phyloP scores from a whole-genome alignment of 2,113 vertebrate genomes.

The Ageneiosus marmoratus region DNA sequence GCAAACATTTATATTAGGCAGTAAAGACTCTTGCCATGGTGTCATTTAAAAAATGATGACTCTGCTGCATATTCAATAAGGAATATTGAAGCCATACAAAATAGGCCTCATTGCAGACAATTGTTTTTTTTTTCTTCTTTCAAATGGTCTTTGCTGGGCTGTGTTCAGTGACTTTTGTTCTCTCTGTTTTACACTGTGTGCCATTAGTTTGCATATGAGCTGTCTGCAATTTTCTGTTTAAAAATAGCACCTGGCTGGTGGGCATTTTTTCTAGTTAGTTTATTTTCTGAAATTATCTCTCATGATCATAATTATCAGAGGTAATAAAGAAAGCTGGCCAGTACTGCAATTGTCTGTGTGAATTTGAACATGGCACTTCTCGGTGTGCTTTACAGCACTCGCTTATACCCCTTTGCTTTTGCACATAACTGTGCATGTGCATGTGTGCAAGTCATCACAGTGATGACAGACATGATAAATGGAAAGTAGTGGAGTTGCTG shows the following conservation, averaged over 20 bases:
- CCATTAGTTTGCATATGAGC: constrained; percentile 37
- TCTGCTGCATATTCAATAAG: constrained; percentile 40
- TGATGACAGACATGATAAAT: constrained; percentile 25
- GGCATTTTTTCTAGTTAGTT: constrained; percentile 30
- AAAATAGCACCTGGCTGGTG: constrained; percentile 48
- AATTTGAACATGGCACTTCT: not conserved
- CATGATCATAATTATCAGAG: constrained; percentile 46
- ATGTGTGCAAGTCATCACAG: constrained; percentile 8
- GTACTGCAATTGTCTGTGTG: constrained; percentile 48
- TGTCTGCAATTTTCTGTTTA: constrained; percentile 45
- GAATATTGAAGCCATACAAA: constrained; percentile 44
- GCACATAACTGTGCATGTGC: constrained; percentile 13
- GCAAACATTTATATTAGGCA: constrained; percentile 38
- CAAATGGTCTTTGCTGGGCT: constrained; percentile 47
- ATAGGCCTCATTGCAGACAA: constrained; percentile 49
- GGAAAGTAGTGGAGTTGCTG: constrained; percentile 26
- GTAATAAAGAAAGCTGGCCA: constrained; percentile 20
- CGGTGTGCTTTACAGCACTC: constrained; percentile 5
- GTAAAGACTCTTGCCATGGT: constrained; percentile 39
- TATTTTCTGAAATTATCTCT: constrained; percentile 40
- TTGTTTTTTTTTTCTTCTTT: constrained; percentile 57
- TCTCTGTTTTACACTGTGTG: constrained; percentile 59
- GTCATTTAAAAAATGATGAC: constrained; percentile 43
- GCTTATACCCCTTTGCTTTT: constrained; percentile 52
- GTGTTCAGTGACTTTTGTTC: constrained; percentile 37